Evolutionary conservation across 2,797 vertebrate genomes (phyloP), one percentile per base, ranked within the genome.

Genomic region (Poecilia velifera): DNA sequence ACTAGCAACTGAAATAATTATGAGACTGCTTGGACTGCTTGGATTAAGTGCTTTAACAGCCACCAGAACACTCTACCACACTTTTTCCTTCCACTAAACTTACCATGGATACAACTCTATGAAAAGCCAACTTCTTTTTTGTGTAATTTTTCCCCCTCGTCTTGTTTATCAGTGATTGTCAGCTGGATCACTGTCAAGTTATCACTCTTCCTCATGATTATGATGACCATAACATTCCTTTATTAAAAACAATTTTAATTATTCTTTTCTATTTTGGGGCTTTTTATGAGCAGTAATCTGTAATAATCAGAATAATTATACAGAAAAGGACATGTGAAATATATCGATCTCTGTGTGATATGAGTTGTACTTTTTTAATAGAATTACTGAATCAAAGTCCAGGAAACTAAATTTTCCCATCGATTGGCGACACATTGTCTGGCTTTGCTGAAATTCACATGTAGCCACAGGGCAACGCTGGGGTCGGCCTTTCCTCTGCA

Each of bases 401-500:
- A 31, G 31, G 31, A 14, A 47, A 49, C 28, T 0, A 3, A 74
- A 51, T 13, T 4, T 25, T 73, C 31, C 57, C 16, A 51, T 74
- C 53, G 31, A n/a, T 25, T n/a, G 3, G 34, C 55, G 13, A 64
- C 47, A 46, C 81, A 75, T 73, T 0, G 6, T 86, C n/a, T 45
- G 43, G 0, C 20, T 59, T 72, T 28, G 45, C 10, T 70, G 57
- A 36, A 39, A 72, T 79, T 73, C 72, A 25, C 76, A 31, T 74
- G 34, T 25, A 73, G 12, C 77, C 39, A 43, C 8, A 85, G 75
- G 82, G 74, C n/a, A 51, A 34, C 3, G 3, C 14, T 16, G 8
- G 49, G 76, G 25, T 74, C 80, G 49, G 5, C 66, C 51, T 77
- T 74, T 73, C 46, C 2, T 79, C 81, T 68, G 68, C 43, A n/a